phyloP scores from a whole-genome alignment of 2,797 vertebrate species.

The Pangasius krempfi region DNA sequence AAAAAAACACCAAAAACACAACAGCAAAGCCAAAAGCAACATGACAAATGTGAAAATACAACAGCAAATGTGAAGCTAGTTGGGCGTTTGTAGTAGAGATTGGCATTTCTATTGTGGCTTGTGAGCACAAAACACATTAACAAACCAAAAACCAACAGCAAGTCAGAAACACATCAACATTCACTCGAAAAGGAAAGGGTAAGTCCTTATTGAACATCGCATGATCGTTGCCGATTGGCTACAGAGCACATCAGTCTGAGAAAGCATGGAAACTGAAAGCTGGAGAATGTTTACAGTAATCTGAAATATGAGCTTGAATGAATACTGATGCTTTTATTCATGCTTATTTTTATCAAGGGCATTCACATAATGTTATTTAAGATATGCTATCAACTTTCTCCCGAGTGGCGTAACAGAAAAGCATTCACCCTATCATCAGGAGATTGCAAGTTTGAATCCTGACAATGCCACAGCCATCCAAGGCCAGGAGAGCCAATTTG shows the following conservation, averaged over 20 bases:
- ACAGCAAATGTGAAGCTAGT: background rate
- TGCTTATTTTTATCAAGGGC: conserved; percentile 10
- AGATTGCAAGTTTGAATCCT: background rate
- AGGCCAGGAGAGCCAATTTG: background rate
- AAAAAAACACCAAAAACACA: background rate
- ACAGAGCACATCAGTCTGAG: background rate
- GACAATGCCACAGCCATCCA: background rate
- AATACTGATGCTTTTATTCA: conserved; percentile 14
- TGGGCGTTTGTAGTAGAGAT: background rate
- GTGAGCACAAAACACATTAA: background rate
- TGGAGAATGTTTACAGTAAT: background rate
- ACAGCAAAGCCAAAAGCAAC: background rate
- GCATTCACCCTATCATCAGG: background rate
- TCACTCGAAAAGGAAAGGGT: background rate
- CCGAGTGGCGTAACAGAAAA: background rate
- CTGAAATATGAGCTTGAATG: background rate
- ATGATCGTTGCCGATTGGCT: background rate
- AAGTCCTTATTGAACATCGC: background rate
- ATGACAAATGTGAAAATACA: background rate
- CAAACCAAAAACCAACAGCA: background rate
- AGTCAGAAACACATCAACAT: background rate
- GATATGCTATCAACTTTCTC: conserved; percentile 9
- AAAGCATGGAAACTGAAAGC: background rate
- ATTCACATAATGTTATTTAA: background rate
- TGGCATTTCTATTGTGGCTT: background rate